Conservation (phyloP, 2,888 invertebrate species). For the Amorpha juglandis region DNA sequence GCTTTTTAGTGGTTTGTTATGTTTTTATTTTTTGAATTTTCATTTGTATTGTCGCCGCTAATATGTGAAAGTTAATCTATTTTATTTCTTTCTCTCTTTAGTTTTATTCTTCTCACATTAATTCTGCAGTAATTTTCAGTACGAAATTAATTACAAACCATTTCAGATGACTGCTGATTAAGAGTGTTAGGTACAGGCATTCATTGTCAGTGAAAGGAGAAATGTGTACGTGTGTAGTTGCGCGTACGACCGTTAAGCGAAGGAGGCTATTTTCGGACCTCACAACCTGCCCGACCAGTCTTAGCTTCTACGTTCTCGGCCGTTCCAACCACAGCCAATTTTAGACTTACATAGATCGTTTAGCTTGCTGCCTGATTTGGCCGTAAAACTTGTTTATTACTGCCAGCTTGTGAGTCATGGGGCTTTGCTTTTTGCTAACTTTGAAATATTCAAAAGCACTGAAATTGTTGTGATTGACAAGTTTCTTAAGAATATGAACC, state of each 20-base stretch:
- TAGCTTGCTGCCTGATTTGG: slow-evolving; percentile 31
- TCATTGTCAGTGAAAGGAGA: slow-evolving; percentile 69
- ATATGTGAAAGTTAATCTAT: too few relatives aligned
- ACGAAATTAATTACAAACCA: slow-evolving; percentile 41
- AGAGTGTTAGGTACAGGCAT: slow-evolving; percentile 36
- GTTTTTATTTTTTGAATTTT: too few relatives aligned
- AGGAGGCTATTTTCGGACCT: slow-evolving; percentile 69
- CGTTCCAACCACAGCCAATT: slow-evolving; percentile 51
- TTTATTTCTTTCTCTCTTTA: not conserved
- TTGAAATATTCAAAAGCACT: not conserved
- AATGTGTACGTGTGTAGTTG: slow-evolving; percentile 64
- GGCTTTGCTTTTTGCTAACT: slow-evolving; percentile 28
- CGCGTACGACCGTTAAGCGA: slow-evolving; percentile 67
- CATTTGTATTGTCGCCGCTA: too few relatives aligned
- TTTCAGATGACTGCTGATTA: not conserved
- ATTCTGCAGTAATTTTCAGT: slow-evolving; percentile 22
- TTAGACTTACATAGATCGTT: slow-evolving; percentile 34
- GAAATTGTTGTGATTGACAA: not conserved
- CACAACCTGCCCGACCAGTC: slow-evolving; percentile 58
- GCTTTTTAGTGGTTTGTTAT: too few relatives aligned
- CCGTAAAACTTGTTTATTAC: slow-evolving; percentile 37
- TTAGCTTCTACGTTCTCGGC: slow-evolving; percentile 52
- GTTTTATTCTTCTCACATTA: not conserved
- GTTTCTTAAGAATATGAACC: not conserved
- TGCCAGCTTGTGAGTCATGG: slow-evolving; percentile 26